Conservation (phyloP, 1,140 invertebrate species). For the Adelges cooleyi region DNA sequence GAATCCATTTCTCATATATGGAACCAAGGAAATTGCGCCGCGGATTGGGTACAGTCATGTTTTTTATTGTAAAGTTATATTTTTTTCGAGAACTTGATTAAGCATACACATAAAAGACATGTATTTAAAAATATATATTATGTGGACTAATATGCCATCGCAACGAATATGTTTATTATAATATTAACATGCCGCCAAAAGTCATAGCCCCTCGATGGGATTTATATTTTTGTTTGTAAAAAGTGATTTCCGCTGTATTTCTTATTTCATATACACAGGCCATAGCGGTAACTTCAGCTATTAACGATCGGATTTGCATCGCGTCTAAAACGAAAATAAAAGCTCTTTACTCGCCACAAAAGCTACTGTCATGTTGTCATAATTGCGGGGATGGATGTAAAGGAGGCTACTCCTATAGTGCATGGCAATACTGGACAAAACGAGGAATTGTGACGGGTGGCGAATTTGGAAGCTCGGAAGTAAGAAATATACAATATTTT, state of each 20-base stretch:
- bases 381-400: not conserved
- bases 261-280: conserved; percentile 25
- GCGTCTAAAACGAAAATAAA: conserved; percentile 43
- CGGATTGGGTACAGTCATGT: conserved; percentile 32
- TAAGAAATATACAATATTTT: no score
- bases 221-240: no score
- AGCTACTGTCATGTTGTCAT: conserved; percentile 1
- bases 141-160: no score
- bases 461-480: conserved; percentile 1
- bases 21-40: conserved; percentile 61
- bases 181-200: no score
- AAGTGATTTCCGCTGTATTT: no score
- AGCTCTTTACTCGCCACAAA: conserved; percentile 36
- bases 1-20: conserved; percentile 62
- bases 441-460: conserved; percentile 8
- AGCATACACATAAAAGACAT: no score
- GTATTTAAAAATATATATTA: no score
- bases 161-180: no score
- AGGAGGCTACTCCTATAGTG: not conserved
- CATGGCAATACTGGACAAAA: not conserved
- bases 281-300: conserved; percentile 38
- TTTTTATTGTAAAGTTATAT: no score
- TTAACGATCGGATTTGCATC: conserved; percentile 59
- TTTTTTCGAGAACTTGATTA: no score
- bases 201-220: no score